Base-by-base conservation (phyloP, 2,888 invertebrate genomes). In the Pelosia muscerda region DNA sequence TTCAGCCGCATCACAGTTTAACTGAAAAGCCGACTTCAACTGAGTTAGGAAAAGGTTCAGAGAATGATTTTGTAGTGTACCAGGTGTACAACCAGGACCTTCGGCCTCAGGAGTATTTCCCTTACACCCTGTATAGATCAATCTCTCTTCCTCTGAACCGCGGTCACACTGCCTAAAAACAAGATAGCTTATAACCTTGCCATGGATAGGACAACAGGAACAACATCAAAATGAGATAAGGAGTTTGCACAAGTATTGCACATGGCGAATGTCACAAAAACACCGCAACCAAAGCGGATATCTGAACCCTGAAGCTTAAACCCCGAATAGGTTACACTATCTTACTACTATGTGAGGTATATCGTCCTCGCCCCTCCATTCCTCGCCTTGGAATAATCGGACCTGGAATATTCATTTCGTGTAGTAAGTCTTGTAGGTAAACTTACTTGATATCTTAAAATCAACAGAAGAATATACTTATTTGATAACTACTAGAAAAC, bases 381-480 rank as follows among this genome's bases (percentile, higher is more conserved):
- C 89, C n/a, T 87, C 88, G 38, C 94, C 94, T 90, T 94, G 94
- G 76, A 90, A 93, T 74, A 94, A 90, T 71, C 93, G 90, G 79
- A 94, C 92, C 94, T 94, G 93, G 58, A 86, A 71, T 62, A 34
- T 65, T 34, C 26, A 31, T 64, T 8, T 31, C 0, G 11, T 38
- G 34, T 54, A 59, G 10, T 63, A 38, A 63, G 15, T 38, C 2
- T 22, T 53, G 26, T n/a, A 13, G 11, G 11, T 13, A 28, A 22
- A 28, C 49, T 53, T 61, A 49, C 49, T n/a, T 22, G 49, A 6
- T 42, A 13, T 23, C 13, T 5, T 22, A 55, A 25, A 28, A 26
- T 26, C 22, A 25, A 23, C 26, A 15, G 1, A 2, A 59, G 15
- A n/a, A n/a, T n/a, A n/a, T n/a, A n/a, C n/a, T n/a, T n/a, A n/a